A percentile compares a stretch with the other conserved stretches of the same genome.
These are phyloP conservation scores for Cheilosia grossa DNA, from an alignment of 2,888 invertebrate species.

Conservation along the genomic window DNA sequence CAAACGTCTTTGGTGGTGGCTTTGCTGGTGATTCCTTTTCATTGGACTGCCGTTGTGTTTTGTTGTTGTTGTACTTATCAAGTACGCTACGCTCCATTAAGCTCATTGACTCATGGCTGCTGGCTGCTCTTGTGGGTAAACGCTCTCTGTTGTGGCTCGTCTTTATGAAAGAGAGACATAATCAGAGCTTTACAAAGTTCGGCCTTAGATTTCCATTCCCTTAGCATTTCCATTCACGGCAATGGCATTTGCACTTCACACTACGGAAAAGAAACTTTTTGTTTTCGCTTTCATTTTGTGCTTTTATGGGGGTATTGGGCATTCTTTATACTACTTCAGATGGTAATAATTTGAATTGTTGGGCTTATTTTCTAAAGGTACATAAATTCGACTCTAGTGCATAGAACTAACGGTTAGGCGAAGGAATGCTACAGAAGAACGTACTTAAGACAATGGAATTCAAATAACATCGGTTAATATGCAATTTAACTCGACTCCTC, in stretches of 20 bases:
- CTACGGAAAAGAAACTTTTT: background rate
- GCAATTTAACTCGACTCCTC: too few species aligned
- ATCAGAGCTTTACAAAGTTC: conserved; percentile 31
- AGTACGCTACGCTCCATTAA: conserved; percentile 72
- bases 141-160: conserved; percentile 31
- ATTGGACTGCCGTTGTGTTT: conserved; percentile 37
- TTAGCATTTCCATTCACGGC: background rate
- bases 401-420: too few species aligned
- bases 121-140: conserved; percentile 36
- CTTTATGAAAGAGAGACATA: conserved; percentile 22
- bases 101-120: conserved; percentile 67
- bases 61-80: conserved; percentile 42
- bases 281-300: conserved; percentile 20
- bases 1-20: conserved; percentile 37
- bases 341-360: conserved; percentile 20
- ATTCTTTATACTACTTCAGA: conserved; percentile 17
- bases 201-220: conserved; percentile 13
- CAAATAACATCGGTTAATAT: background rate
- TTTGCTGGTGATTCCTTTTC: conserved; percentile 59
- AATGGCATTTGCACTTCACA: background rate
- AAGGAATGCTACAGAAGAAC: too few species aligned
- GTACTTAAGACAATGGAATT: too few species aligned
- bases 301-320: conserved; percentile 17
- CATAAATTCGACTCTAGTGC: background rate
- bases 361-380: background rate